Evolutionary conservation across 2,113 vertebrate species (phyloP).

Genomic region (Chitala chitala): DNA sequence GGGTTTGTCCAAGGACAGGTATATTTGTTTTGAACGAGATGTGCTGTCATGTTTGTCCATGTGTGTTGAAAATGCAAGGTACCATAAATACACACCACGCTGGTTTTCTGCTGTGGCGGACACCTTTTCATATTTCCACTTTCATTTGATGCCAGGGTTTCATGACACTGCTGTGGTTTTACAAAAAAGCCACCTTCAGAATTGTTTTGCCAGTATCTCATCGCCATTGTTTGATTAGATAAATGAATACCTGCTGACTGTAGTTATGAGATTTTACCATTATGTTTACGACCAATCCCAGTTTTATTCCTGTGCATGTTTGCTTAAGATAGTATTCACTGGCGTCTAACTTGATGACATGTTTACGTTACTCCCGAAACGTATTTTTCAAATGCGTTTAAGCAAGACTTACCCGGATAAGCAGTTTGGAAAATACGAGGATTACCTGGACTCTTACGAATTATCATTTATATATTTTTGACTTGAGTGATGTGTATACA

Average conservation of each 20-base stretch:
- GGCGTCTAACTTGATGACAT: neutral
- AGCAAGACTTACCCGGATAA: neutral
- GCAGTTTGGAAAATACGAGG: conserved; percentile 1
- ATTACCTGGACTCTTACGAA: neutral
- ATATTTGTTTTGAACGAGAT: too few relatives aligned
- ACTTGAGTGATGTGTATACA: neutral
- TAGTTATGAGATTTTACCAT: neutral
- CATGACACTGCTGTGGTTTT: too few relatives aligned
- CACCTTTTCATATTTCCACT: too few relatives aligned
- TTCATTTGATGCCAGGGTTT: too few relatives aligned
- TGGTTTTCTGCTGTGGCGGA: too few relatives aligned
- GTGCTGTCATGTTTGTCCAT: too few relatives aligned
- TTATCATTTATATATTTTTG: conserved; percentile 4
- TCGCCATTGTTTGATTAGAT: too few relatives aligned
- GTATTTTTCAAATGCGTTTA: neutral
- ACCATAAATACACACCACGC: too few relatives aligned
- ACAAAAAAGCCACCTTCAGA: too few relatives aligned
- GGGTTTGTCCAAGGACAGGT: too few relatives aligned
- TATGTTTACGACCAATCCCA: neutral
- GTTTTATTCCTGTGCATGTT: neutral
- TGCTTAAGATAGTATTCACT: neutral
- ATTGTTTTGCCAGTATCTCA: too few relatives aligned
- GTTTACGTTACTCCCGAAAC: neutral
- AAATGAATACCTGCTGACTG: neutral
- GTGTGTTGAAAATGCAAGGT: too few relatives aligned